phyloP scores from a whole-genome alignment of 1,140 invertebrate species.

The Apolygus lucorum region DNA sequence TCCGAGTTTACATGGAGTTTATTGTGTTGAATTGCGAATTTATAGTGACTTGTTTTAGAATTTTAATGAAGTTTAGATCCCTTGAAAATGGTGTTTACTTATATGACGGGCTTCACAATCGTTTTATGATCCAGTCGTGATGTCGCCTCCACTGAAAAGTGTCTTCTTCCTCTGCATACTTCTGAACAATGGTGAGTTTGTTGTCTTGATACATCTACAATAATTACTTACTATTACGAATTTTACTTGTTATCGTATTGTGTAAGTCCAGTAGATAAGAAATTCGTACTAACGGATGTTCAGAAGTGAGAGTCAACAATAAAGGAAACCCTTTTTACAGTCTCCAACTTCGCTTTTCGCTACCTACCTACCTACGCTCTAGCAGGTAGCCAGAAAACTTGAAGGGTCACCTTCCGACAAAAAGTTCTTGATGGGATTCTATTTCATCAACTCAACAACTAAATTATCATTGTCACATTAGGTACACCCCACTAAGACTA shows the following conservation, averaged over 20 bases:
- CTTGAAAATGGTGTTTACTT: not conserved
- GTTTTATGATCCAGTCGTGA: constrained; percentile 1
- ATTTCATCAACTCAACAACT: no score
- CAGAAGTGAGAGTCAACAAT: not conserved
- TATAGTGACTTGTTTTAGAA: no score
- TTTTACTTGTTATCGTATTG: not conserved
- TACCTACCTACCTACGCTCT: no score
- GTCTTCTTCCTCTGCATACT: not conserved
- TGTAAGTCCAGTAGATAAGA: not conserved
- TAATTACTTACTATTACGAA: not conserved
- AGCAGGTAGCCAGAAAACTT: no score
- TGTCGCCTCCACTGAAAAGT: not conserved
- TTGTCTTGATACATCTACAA: not conserved
- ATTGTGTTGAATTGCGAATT: no score
- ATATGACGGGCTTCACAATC: not conserved
- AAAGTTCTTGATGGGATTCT: no score
- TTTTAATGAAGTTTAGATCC: not conserved
- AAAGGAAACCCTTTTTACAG: not conserved
- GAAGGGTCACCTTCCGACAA: no score
- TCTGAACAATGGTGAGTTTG: constrained; percentile 2
- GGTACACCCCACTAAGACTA: no score
- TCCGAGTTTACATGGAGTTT: no score
- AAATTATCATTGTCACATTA: no score
- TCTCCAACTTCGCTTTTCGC: no score
- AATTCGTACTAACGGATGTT: not conserved